Evolutionary conservation across 2,113 vertebrate species (phyloP).

Genomic region (Rhodinocichla rosea): DNA sequence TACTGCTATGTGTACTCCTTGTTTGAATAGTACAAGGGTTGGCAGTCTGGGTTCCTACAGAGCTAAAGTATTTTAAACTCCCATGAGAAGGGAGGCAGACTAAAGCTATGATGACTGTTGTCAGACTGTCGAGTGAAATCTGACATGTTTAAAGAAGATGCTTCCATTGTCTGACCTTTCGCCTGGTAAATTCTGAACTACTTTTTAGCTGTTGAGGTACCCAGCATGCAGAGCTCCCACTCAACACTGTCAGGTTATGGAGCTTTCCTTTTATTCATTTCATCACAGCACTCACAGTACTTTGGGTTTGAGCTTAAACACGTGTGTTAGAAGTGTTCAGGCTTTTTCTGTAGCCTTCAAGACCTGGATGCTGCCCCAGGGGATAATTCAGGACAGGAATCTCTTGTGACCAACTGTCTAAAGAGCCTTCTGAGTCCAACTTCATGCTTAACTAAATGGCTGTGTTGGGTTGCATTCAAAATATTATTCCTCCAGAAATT

Average conservation of each 20-base stretch:
- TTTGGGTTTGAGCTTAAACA: background rate
- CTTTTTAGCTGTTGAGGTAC: background rate
- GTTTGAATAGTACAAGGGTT: background rate
- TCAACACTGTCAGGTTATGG: background rate
- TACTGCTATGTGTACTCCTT: background rate
- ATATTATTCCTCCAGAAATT: background rate
- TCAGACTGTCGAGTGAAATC: background rate
- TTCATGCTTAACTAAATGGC: background rate
- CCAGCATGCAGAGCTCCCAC: background rate
- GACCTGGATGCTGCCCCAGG: background rate
- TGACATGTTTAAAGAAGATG: background rate
- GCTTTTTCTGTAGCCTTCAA: background rate
- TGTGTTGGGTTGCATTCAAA: background rate
- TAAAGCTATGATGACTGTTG: background rate
- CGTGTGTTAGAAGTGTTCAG: fast-evolving
- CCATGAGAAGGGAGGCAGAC: background rate
- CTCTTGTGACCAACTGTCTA: background rate
- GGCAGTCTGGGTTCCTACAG: background rate
- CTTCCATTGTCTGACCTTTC: background rate
- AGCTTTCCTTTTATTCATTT: background rate
- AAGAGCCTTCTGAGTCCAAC: background rate
- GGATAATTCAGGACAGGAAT: background rate
- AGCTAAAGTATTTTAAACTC: background rate
- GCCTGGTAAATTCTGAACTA: background rate
- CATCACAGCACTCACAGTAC: background rate